These are phyloP conservation scores for Marronus borbonicus DNA, from an alignment of 2,888 invertebrate genomes.

Conservation along the genomic window DNA sequence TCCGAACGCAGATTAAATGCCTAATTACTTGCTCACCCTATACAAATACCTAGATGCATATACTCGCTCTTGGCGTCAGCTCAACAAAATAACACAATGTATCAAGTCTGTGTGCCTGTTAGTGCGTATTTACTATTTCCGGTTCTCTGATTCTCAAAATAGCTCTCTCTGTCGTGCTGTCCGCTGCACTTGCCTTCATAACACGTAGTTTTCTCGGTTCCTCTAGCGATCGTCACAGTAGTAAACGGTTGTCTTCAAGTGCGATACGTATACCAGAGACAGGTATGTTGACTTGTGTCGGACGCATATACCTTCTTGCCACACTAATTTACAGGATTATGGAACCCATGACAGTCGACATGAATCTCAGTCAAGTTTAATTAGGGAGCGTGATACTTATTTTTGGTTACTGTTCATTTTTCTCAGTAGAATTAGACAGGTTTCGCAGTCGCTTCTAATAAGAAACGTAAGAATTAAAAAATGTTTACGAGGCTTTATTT, in stretches of 20 bases:
- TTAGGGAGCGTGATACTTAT: conserved; percentile 24
- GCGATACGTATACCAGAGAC: conserved; percentile 19
- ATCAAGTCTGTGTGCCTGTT: conserved; percentile 52
- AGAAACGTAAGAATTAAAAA: too few relatives aligned
- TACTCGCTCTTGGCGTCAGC: conserved; percentile 56
- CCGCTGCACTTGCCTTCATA: conserved; percentile 50
- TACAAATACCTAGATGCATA: conserved; percentile 52
- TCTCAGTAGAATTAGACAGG: not conserved
- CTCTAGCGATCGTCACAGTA: not conserved
- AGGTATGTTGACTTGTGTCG: conserved; percentile 15
- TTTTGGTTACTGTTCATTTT: not conserved
- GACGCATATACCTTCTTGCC: conserved; percentile 12
- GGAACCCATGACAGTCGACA: conserved; percentile 5
- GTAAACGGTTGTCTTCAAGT: conserved; percentile 29
- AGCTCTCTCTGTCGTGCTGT: conserved; percentile 53
- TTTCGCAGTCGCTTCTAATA: too few relatives aligned
- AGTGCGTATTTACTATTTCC: conserved; percentile 57
- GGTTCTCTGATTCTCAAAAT: conserved; percentile 60
- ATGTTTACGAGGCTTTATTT: too few relatives aligned
- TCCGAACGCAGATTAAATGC: conserved; percentile 55
- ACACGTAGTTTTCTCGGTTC: conserved; percentile 30
- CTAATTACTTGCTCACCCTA: conserved; percentile 50
- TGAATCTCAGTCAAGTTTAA: conserved; percentile 30
- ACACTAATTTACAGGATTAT: conserved; percentile 15
- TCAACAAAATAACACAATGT: conserved; percentile 59